Percentiles rank a stretch among this genome's conserved stretches.
Conservation (phyloP, 2,113 vertebrate species). For the Callaeas wilsoni region DNA sequence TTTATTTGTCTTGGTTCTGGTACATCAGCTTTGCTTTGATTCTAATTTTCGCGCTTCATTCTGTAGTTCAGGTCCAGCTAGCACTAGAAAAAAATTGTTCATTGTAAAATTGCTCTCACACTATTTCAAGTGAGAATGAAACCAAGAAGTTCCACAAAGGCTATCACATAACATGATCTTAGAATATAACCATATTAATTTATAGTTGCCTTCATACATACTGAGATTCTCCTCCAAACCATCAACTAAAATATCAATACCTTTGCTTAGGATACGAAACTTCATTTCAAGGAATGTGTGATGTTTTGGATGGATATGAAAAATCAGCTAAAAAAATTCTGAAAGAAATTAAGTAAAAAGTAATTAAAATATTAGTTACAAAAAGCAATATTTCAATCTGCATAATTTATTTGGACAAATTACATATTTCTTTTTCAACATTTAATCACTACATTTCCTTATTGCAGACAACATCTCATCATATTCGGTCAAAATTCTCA, state of each 20-base stretch:
- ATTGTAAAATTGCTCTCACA: neutral
- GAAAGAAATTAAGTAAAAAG: neutral
- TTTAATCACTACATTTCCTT: neutral
- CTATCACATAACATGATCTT: neutral
- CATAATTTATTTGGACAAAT: neutral
- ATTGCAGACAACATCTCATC: neutral
- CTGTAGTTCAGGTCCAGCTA: neutral
- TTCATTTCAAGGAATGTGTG: neutral
- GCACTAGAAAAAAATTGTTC: neutral
- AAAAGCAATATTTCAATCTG: neutral
- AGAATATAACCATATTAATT: neutral
- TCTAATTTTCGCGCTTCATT: neutral
- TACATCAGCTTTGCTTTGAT: neutral
- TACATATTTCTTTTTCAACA: neutral
- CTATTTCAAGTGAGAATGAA: neutral
- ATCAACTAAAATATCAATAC: neutral
- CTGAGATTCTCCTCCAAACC: neutral
- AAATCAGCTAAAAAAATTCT: neutral
- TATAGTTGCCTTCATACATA: neutral
- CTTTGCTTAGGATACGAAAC: neutral
- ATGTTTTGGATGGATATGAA: neutral
- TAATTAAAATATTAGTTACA: neutral
- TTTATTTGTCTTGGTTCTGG: neutral
- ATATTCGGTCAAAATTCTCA: neutral
- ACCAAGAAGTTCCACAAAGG: neutral